Evolutionary conservation across 2,888 invertebrate genomes (phyloP).

Genomic region (Lepidocyrtoides sp.): DNA sequence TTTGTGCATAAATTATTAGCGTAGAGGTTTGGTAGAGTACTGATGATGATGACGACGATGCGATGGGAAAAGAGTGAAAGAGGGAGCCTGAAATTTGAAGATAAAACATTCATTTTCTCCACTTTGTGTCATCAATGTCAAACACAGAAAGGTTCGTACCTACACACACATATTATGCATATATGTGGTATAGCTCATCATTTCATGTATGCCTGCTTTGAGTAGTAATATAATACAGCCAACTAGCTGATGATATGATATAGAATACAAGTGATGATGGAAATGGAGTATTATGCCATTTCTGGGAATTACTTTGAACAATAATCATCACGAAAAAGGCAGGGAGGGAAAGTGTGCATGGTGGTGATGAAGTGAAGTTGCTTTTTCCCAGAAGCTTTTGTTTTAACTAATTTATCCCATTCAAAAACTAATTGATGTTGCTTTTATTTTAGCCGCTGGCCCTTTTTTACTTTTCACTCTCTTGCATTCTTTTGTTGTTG

Average conservation of each 20-base stretch:
- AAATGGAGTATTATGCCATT: constrained; percentile 15
- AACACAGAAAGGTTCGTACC: constrained; percentile 44
- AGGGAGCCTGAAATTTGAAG: constrained; percentile 73
- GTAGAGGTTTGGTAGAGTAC: background rate
- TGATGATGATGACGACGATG: background rate
- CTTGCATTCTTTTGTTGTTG: constrained; percentile 62
- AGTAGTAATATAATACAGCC: constrained; percentile 33
- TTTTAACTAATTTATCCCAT: constrained; percentile 80
- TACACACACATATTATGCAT: background rate
- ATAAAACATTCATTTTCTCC: constrained; percentile 81
- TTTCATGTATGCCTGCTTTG: constrained; percentile 19
- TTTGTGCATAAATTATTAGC: constrained; percentile 67
- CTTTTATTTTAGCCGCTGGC: constrained; percentile 69
- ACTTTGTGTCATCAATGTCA: constrained; percentile 80
- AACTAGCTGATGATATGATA: constrained; percentile 32
- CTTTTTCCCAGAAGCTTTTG: constrained; percentile 60
- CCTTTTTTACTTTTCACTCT: constrained; percentile 67
- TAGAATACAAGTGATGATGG: constrained; percentile 4
- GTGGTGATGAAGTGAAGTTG: constrained; percentile 27
- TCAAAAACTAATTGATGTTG: constrained; percentile 78
- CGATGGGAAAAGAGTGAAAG: constrained; percentile 56
- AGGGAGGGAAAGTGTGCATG: background rate
- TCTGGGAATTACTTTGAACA: constrained; percentile 12
- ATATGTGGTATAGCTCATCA: too few relatives aligned
- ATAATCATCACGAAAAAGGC: background rate